These are phyloP conservation scores for Epistrophe eligans DNA, from an alignment of 2,888 invertebrate genomes.

Conservation along the genomic window DNA sequence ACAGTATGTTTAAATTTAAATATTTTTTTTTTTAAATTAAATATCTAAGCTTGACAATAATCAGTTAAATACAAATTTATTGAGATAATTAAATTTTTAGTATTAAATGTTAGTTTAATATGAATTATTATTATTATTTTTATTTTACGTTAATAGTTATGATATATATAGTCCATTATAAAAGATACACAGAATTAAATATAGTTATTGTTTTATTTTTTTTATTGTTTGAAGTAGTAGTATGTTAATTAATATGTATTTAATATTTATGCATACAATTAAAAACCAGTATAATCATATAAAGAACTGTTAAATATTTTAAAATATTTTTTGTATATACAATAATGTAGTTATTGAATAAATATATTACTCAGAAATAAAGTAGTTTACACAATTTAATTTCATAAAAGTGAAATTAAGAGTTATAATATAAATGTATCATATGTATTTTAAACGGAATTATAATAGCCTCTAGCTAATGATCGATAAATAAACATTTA, in stretches of 20 bases:
- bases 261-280: constrained; percentile 44
- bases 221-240: constrained; percentile 59
- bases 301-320: constrained; percentile 26
- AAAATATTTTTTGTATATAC: constrained; percentile 55
- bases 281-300: constrained; percentile 19
- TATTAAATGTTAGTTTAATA: constrained; percentile 40
- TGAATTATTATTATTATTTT: constrained; percentile 7
- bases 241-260: constrained; percentile 41
- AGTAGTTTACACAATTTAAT: constrained; percentile 26
- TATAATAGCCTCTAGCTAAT: constrained; percentile 71
- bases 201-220: constrained; percentile 69
- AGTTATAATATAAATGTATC: constrained; percentile 13
- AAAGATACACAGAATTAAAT: constrained; percentile 67
- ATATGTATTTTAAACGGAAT: constrained; percentile 39
- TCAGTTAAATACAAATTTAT: constrained; percentile 64
- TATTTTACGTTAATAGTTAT: constrained; percentile 60
- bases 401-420: constrained; percentile 19
- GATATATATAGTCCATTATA: constrained; percentile 56
- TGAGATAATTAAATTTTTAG: constrained; percentile 21
- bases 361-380: constrained; percentile 39
- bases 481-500: constrained; percentile 57
- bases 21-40: constrained; percentile 38
- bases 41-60: constrained; percentile 70
- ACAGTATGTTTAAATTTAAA: constrained; percentile 50
- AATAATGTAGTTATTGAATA: constrained; percentile 45